Evolutionary conservation across 2,113 vertebrate species (phyloP), one percentile per base, ranked within the genome.

Genomic region (Hydropotes inermis): DNA sequence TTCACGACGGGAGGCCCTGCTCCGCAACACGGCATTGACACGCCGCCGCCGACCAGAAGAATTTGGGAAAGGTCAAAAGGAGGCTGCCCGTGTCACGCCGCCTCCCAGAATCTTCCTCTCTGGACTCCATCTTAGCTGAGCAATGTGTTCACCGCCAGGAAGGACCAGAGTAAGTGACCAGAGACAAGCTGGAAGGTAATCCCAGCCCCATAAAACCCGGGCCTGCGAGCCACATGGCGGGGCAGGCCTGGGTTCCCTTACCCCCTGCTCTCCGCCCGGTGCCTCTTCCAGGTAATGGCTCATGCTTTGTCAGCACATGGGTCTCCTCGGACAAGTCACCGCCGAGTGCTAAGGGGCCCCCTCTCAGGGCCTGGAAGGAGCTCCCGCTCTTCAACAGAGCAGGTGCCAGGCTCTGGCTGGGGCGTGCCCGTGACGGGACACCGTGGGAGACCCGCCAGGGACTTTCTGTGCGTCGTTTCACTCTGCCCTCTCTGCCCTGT

Each of bases 221-320:
- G 64, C 0, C 36, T 39, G 67, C 0, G 21, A 7, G 70, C 11
- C 70, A 25, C 57, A 0, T 39, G 70, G 21, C 5, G 7, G 70
- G 7, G 36, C 36, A 13, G 11, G 2, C 36, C 70, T 6, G 36
- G 36, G 21, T 25, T 74, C 70, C 36, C 70, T 43, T 2, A 2
- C 21, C 1, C 11, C 5, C 36, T 1, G 70, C 70, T 25, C 70
- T 43, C 36, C 3, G 0, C 21, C 21, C 6, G 3, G 21, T 4
- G 21, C 70, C 36, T 43, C 36, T 27, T 25, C 21, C 1, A 0
- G 6, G 36, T 14, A 13, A 70, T 11, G 70, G 3, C 70, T 74
- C 70, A 13, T 4, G 11, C 21, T 43, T 25, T 7, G 21, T 14
- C 36, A 1, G 70, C 21, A 14, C 3, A 5, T 36, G 11, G 2